These are phyloP conservation scores for Artibeus jamaicensis DNA, from an alignment of 2,797 vertebrate species.

Conservation along the genomic window DNA sequence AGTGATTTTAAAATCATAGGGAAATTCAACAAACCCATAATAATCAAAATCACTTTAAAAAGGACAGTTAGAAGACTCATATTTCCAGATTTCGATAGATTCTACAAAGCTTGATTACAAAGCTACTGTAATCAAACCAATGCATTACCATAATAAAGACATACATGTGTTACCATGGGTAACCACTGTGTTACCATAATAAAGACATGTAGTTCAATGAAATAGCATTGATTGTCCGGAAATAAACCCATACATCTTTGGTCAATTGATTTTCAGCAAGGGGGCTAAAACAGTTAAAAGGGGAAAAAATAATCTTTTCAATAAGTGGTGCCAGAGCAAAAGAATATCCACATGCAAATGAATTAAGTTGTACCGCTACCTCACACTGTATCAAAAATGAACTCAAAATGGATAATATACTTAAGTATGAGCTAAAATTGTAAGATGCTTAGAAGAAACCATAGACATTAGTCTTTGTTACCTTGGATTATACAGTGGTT, in stretches of 20 bases:
- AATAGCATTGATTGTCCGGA: neutral
- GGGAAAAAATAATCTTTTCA: neutral
- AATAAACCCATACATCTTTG: neutral
- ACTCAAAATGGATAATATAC: neutral
- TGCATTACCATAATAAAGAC: neutral
- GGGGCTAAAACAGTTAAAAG: neutral
- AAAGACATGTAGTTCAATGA: neutral
- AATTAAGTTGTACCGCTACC: neutral
- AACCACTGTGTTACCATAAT: neutral
- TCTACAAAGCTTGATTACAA: neutral
- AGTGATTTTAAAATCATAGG: neutral
- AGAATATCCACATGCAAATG: neutral
- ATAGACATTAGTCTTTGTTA: neutral
- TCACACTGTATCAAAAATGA: neutral
- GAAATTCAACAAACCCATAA: neutral
- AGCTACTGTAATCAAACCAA: neutral
- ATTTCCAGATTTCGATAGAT: neutral
- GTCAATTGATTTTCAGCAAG: neutral
- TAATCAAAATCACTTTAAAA: neutral
- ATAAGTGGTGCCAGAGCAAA: neutral
- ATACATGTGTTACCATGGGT: too few relatives aligned
- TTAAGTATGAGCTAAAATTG: neutral
- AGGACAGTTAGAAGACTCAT: neutral
- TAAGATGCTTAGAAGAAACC: neutral
- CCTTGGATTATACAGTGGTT: neutral